These are phyloP conservation scores for Therioaphis trifolii DNA, from an alignment of 2,888 invertebrate genomes.

Conservation along the genomic window DNA sequence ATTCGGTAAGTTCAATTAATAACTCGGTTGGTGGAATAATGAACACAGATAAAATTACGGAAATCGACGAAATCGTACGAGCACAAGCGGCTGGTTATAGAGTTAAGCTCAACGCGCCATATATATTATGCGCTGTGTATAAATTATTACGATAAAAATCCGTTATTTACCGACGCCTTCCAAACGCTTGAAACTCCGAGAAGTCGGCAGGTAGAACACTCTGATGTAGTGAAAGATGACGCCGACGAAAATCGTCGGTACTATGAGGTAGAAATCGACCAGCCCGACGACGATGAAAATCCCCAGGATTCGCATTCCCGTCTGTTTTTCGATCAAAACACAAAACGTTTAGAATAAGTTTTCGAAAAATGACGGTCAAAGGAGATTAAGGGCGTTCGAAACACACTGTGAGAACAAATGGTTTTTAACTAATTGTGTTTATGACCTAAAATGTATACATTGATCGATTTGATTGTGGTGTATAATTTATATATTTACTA, in stretches of 20 bases:
- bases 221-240: conserved; percentile 75
- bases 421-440: no score
- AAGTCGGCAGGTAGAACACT: conserved; percentile 76
- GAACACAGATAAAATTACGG: no score
- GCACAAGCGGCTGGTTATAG: no score
- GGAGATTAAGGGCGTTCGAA: background rate
- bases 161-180: conserved; percentile 76
- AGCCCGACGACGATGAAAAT: conserved; percentile 72
- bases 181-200: conserved; percentile 77
- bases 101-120: no score
- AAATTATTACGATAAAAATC: background rate
- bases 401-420: background rate
- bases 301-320: conserved; percentile 69
- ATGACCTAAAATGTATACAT: no score
- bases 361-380: background rate
- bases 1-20: no score
- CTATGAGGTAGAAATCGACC: conserved; percentile 70
- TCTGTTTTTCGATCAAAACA: background rate
- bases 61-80: no score
- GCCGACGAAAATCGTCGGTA: conserved; percentile 73
- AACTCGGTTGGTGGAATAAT: no score
- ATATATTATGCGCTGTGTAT: background rate
- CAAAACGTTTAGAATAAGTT: background rate
- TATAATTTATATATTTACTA: no score
- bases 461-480: no score